Conservation (phyloP, 2,797 vertebrate species). For the Fringilla coelebs region DNA sequence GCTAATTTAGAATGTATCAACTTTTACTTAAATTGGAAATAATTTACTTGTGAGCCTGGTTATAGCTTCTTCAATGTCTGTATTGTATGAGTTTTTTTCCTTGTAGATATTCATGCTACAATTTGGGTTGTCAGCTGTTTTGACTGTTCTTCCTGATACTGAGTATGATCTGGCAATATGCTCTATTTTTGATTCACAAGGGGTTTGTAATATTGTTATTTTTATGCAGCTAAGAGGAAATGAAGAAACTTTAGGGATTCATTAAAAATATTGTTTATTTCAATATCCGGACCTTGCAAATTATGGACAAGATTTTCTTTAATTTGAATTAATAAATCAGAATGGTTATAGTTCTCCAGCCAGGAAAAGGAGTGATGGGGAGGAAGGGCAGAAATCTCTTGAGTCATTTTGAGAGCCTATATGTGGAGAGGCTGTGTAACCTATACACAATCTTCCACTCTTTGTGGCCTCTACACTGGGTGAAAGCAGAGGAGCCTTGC, state of each 20-base stretch:
- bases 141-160: background rate
- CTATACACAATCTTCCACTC: accelerated
- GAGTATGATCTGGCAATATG: background rate
- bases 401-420: background rate
- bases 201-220: background rate
- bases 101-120: background rate
- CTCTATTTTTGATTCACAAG: background rate
- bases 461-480: background rate
- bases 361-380: background rate
- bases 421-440: background rate
- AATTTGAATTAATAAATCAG: conserved; percentile 28
- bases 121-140: background rate
- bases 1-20: background rate
- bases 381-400: background rate
- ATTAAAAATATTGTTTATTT: conserved; percentile 8
- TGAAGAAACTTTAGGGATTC: background rate
- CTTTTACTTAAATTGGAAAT: conserved; percentile 6
- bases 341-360: background rate
- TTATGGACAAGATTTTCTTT: background rate
- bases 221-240: background rate
- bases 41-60: background rate
- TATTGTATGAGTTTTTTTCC: background rate
- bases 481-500: background rate
- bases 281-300: background rate
- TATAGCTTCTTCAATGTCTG: background rate